Evolutionary conservation across 1,140 invertebrate species (phyloP), one percentile per base, ranked within the genome.

Genomic region (Brachionus manjavacas): DNA sequence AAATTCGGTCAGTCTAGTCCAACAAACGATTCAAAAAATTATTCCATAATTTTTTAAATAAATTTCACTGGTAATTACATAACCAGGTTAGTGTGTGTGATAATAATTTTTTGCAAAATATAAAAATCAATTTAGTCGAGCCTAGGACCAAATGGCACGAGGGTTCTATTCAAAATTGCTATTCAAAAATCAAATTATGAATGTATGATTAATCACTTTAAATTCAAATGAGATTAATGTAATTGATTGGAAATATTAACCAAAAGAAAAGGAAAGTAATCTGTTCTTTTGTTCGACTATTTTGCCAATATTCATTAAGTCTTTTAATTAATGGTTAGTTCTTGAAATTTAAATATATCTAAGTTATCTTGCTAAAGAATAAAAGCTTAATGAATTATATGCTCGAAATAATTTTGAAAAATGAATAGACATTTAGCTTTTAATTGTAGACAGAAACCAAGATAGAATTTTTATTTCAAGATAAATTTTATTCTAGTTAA

Each of bases 131-230:
- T 60, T 60, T 20, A 60, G 52, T 60, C 52, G 52, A 60, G 20
- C n/a, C 68, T 72, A 23, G 16, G 68, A 72, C 68, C 68, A 72
- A 72, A 72, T 72, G 68, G 68, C 68, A 72, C 16, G 39, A 16
- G 35, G 35, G n/a, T 39, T 41, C 20, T 39, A 41, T 41, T 72
- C 41, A 39, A 35, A 72, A 72, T 72, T 20, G 68, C 68, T 72
- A 72, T 72, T 72, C 39, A 41, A 39, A 41, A 72, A 20, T 72
- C 68, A 72, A 72, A 72, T 72, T 72, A 72, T 72, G 4, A 72
- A 72, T 72, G 68, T 72, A 72, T 72, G 68, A 72, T 23, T 72
- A 72, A 72, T 39, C 68, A 70, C 66, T 70, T 70, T 31, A 41
- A 39, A 39, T 41, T 72, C 31, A 43, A 39, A 39, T 72, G 68